Conservation (phyloP, 2,888 invertebrate genomes). For the Drosophila rubida region DNA sequence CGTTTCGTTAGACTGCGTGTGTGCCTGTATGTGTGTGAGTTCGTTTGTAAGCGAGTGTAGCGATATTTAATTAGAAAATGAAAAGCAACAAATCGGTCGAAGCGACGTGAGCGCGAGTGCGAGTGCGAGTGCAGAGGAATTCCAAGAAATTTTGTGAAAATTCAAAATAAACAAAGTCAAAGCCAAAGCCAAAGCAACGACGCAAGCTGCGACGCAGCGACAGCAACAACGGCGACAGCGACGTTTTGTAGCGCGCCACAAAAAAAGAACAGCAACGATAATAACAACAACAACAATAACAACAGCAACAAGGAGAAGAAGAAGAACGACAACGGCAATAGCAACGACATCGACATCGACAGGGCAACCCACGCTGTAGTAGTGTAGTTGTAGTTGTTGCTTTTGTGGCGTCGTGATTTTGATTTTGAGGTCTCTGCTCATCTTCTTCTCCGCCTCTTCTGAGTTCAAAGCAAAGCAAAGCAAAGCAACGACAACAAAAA, state of each 20-base stretch:
- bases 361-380: conserved; percentile 60
- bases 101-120: conserved; percentile 32
- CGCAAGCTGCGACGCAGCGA: conserved; percentile 20
- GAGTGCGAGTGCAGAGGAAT: conserved; percentile 49
- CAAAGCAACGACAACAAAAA: conserved; percentile 43
- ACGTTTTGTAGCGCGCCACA: conserved; percentile 59
- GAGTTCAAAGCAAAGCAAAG: conserved; percentile 47
- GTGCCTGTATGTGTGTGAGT: conserved; percentile 13
- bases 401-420: conserved; percentile 55
- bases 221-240: conserved; percentile 22
- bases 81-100: conserved; percentile 32
- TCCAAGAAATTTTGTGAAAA: conserved; percentile 68
- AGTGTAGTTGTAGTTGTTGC: conserved; percentile 36
- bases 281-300: conserved; percentile 32
- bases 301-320: conserved; percentile 4
- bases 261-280: conserved; percentile 42
- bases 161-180: conserved; percentile 70
- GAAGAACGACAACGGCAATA: too few relatives aligned
- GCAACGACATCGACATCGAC: conserved; percentile 14
- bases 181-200: conserved; percentile 41
- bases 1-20: conserved; percentile 6
- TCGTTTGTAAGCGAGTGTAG: conserved; percentile 5
- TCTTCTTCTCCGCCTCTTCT: conserved; percentile 32
- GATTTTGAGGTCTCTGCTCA: conserved; percentile 61
- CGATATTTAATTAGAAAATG: conserved; percentile 46